A percentile compares a stretch with the other conserved stretches of the same genome.
These are phyloP conservation scores for Gerris buenoi DNA, from an alignment of 1,140 invertebrate species.

Conservation along the genomic window DNA sequence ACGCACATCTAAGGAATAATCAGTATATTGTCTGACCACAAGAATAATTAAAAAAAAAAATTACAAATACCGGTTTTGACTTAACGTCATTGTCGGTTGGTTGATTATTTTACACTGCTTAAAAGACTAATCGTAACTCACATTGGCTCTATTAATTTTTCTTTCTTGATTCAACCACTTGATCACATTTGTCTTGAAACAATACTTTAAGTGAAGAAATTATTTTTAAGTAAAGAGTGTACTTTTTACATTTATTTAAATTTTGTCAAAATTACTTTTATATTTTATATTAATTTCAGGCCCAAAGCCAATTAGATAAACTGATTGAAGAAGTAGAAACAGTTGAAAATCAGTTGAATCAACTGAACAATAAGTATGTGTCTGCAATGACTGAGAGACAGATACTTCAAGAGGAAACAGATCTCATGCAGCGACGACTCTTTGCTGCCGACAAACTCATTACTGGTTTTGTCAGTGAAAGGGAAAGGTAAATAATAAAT, in stretches of 20 bases:
- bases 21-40: too few species aligned
- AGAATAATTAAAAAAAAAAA: too few species aligned
- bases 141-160: too few species aligned
- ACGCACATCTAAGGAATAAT: too few species aligned
- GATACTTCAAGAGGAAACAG: slow-evolving; percentile 63
- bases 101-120: too few species aligned
- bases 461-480: slow-evolving; percentile 62
- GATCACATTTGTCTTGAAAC: too few species aligned
- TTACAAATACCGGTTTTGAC: too few species aligned
- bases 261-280: neutral
- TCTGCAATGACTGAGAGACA: slow-evolving; percentile 52
- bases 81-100: too few species aligned
- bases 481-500: slow-evolving; percentile 44
- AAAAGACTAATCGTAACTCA: too few species aligned
- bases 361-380: slow-evolving; percentile 57
- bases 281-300: slow-evolving; percentile 20
- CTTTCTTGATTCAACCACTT: too few species aligned
- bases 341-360: slow-evolving; percentile 50
- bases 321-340: slow-evolving; percentile 55
- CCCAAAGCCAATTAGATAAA: slow-evolving; percentile 49
- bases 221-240: neutral
- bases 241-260: neutral
- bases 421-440: slow-evolving; percentile 60
- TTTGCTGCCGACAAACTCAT: slow-evolving; percentile 71
- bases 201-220: too few species aligned